phyloP scores from a whole-genome alignment of 2,888 invertebrate genomes.

The Alitta virens region DNA sequence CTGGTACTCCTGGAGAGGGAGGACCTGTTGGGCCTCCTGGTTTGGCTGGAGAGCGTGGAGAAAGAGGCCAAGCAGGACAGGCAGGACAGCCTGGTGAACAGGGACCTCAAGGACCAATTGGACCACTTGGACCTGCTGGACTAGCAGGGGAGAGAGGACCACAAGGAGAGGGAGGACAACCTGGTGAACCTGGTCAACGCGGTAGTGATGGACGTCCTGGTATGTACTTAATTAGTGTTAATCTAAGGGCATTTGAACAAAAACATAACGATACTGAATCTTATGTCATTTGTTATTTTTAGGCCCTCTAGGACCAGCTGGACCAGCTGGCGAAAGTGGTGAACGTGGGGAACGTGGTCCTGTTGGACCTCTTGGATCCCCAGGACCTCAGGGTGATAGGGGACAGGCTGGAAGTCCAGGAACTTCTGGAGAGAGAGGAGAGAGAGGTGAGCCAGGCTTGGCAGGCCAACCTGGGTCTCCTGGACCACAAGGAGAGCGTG shows the following conservation, averaged over 20 bases:
- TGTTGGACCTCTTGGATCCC: slow-evolving; percentile 19
- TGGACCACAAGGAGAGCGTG: slow-evolving; percentile 18
- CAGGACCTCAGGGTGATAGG: slow-evolving; percentile 13
- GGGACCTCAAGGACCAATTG: neutral
- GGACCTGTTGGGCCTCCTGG: slow-evolving; percentile 11
- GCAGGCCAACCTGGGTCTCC: slow-evolving; percentile 9
- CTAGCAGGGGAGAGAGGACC: slow-evolving; percentile 5
- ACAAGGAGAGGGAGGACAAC: neutral
- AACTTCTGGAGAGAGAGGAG: slow-evolving; percentile 19
- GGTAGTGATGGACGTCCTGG: slow-evolving; percentile 12
- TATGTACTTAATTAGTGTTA: neutral
- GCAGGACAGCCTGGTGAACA: slow-evolving; percentile 3
- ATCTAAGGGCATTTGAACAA: neutral
- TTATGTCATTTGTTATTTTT: neutral
- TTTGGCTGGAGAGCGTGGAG: slow-evolving; percentile 5
- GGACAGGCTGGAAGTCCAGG: slow-evolving; percentile 16
- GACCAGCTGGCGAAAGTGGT: slow-evolving; percentile 11
- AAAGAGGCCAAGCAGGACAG: slow-evolving; percentile 12
- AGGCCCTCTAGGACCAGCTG: neutral
- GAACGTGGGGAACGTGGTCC: slow-evolving; percentile 8
- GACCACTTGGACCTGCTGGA: slow-evolving; percentile 15
- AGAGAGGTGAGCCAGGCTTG: slow-evolving; percentile 13
- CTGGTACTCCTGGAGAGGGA: slow-evolving; percentile 3
- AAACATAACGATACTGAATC: neutral
- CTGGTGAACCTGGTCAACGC: slow-evolving; percentile 15